Evolutionary conservation across 2,797 vertebrate genomes (phyloP), one percentile per base, ranked within the genome.

Genomic region (Menidia menidia): DNA sequence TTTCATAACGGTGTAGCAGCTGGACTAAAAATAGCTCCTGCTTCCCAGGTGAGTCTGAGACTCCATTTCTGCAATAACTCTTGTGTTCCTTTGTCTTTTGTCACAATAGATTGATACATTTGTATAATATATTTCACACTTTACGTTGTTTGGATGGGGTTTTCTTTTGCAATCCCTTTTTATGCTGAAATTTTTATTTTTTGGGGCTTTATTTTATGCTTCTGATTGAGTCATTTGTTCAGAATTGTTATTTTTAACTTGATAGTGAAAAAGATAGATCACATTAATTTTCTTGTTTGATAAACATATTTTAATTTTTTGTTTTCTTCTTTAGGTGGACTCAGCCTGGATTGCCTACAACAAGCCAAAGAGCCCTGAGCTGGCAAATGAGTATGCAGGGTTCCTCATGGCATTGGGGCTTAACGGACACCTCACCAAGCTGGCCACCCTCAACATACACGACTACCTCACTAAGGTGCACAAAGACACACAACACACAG

Each of bases 271-370:
- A 48, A 48, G 10, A 18, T 48, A 19, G 47, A 9, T 19, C 56
- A 30, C 51, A 76, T 8, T 35, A 54, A 11, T 10, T 7, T 39
- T 7, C 10, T 39, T 5, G 35, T 39, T 39, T 39, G 25, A 25
- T 25, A 25, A 25, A 25, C 25, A 39, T 39, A 10, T 39, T 39
- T 39, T 39, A 7, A 39, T 39, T 5, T 7, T 39, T 39, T 39
- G 4, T 39, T 39, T 39, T 39, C 35, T 39, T 39, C 35, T 39
- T 39, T 54, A 93, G 92, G 97, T 99, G 31, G 97, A 99, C 82
- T 99, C 97, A 0, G 97, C 98, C 3, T 99, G 98, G 97, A 99
- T 99, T 3, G 96, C 97, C 64, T 99, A 99, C 89, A 99, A 99
- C 91, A 98, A 98, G 74, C 97, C 97, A 64, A 99, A 99, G 89